phyloP scores from a whole-genome alignment of 1,140 invertebrate genomes.

The Paraescarpia echinospica region DNA sequence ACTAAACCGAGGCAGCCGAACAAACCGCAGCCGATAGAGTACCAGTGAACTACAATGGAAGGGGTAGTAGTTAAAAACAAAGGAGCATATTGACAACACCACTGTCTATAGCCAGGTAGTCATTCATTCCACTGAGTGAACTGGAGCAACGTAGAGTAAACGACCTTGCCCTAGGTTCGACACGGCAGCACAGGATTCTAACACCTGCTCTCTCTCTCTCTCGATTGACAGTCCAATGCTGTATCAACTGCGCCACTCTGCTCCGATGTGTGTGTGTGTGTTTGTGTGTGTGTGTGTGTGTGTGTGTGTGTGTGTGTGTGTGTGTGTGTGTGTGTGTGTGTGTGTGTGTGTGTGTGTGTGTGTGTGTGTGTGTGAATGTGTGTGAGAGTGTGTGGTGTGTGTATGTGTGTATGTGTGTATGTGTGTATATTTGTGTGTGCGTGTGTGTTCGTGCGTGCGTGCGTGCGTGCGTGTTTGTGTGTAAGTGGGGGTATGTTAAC shows the following conservation, averaged over 20 bases:
- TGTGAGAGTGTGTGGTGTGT: slow-evolving; percentile 21
- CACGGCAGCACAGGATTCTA: no score
- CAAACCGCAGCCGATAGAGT: slow-evolving; percentile 42
- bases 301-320: slow-evolving; percentile 13
- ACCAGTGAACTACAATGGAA: slow-evolving; percentile 25
- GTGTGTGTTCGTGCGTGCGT: not conserved
- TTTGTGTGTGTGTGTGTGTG: no score
- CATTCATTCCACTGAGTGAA: no score
- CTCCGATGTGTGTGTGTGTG: no score
- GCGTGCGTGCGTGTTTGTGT: no score
- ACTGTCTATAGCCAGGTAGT: no score
- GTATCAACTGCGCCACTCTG: no score
- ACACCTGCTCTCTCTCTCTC: not conserved
- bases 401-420: slow-evolving; percentile 21
- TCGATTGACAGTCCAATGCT: not conserved
- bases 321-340: slow-evolving; percentile 14
- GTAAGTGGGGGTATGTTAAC: no score
- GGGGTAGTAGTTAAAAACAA: not conserved
- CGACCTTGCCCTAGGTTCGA: no score
- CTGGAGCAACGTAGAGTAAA: no score
- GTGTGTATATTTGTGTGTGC: slow-evolving; percentile 21
- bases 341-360: slow-evolving; percentile 11
- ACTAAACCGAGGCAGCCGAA: slow-evolving; percentile 43
- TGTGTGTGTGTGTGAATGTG: slow-evolving; percentile 14
- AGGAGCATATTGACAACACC: no score